phyloP scores from a whole-genome alignment of 2,113 vertebrate species.

The Falcunculus frontatus region DNA sequence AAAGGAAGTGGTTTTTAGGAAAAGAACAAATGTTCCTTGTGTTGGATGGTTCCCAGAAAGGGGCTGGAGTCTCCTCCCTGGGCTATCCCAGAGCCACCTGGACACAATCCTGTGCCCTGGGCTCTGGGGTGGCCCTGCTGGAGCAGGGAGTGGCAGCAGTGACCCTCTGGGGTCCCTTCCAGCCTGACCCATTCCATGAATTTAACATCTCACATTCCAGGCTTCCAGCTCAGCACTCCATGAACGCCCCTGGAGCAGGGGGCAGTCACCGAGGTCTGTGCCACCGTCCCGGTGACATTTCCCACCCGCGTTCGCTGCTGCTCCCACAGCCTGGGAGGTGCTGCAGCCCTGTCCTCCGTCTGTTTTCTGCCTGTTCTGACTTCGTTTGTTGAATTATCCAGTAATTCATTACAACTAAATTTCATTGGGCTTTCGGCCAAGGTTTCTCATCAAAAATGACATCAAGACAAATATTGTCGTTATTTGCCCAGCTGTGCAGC shows the following conservation, averaged over 20 bases:
- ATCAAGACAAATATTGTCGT: slow-evolving; percentile 22
- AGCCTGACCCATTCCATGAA: background rate
- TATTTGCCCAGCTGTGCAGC: slow-evolving; percentile 45
- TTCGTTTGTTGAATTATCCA: background rate
- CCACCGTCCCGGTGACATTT: fast-evolving
- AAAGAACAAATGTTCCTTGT: background rate
- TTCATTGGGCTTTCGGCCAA: slow-evolving; percentile 22
- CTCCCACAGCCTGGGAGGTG: background rate
- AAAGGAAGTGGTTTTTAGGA: background rate
- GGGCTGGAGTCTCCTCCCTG: background rate
- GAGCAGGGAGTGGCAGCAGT: background rate
- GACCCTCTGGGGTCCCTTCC: background rate
- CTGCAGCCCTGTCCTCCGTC: background rate
- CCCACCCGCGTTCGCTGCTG: background rate
- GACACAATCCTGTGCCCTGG: fast-evolving
- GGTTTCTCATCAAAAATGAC: slow-evolving; percentile 10
- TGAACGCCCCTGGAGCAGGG: background rate
- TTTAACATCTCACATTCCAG: background rate
- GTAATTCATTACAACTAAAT: slow-evolving; percentile 7
- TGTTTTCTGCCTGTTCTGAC: background rate
- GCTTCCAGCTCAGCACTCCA: background rate
- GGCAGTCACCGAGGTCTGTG: background rate
- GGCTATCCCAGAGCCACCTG: background rate
- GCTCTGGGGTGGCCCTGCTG: background rate
- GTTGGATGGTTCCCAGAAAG: background rate